Base-by-base conservation (phyloP, 92 coral and sea anemone species). In the Blastomussa wellsi region DNA sequence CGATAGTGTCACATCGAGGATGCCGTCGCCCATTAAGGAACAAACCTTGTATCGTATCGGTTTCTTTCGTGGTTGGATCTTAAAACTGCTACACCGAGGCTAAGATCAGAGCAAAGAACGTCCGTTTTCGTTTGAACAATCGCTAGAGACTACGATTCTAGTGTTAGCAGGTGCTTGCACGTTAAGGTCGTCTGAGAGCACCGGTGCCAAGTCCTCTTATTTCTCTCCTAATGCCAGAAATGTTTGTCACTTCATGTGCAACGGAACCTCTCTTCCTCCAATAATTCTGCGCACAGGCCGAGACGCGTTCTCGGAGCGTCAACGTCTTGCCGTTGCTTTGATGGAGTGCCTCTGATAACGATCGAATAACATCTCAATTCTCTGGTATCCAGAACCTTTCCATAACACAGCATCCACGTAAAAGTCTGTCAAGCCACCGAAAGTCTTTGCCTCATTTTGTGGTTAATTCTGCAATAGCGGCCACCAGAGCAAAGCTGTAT, bases 1-100 rank as follows among this genome's bases (percentile, higher is more conserved):
- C n/a, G n/a, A n/a, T n/a, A n/a, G n/a, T n/a, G n/a, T n/a, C n/a
- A n/a, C n/a, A n/a, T n/a, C n/a, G n/a, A n/a, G n/a, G n/a, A n/a
- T n/a, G n/a, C n/a, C n/a, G n/a, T n/a, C n/a, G 71, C 36, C 71
- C 37, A 33, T 24, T 65, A 65, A 22, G 33, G 71, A 65, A 65
- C 71, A 65, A 65, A 65, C 33, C 33, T n/a, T n/a, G n/a, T n/a
- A n/a, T n/a, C n/a, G n/a, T n/a, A n/a, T 84, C 88, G 49, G 81
- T 82, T 84, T 84, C 88, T n/a, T 75, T 84, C 82, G 70, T 84
- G 88, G 57, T 19, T 84, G 55, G 81, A 70, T 35, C 39, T 84
- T 35, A 84, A 60, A 57, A 51, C 53, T 13, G 71, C 47, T 66
- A 84, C 41, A 52, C 13, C 81, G 53, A 80, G 66, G 66, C 64